phyloP scores from a whole-genome alignment of 2,797 vertebrate species.

The Sebastiscus tertius region DNA sequence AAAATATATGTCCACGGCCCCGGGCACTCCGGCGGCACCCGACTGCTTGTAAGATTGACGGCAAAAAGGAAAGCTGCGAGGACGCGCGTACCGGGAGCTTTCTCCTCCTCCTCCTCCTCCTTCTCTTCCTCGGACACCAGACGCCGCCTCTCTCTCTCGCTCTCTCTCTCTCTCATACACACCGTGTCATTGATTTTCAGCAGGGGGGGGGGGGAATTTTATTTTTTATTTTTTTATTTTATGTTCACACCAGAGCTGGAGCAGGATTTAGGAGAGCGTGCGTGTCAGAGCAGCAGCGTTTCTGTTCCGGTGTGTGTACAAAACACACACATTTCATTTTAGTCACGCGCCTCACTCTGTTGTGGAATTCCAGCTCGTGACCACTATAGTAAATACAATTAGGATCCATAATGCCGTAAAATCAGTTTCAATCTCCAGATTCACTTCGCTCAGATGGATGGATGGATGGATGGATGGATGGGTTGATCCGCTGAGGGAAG shows the following conservation, averaged over 20 bases:
- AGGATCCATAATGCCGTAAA: not conserved
- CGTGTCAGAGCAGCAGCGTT: conserved; percentile 15
- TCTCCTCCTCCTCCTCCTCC: conserved; percentile 54
- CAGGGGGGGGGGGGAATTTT: not conserved
- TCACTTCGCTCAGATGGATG: too few species aligned
- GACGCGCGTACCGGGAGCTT: conserved; percentile 51
- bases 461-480: too few species aligned
- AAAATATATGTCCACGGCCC: conserved; percentile 69
- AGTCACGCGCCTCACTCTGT: conserved; percentile 35
- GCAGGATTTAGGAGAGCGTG: conserved; percentile 29
- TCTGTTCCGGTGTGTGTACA: conserved; percentile 31
- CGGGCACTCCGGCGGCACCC: conserved; percentile 56
- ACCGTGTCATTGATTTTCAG: conserved; percentile 69
- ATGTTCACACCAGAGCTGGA: conserved; percentile 41
- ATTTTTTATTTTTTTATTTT: not conserved
- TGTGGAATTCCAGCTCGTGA: conserved; percentile 23
- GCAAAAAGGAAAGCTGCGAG: conserved; percentile 38
- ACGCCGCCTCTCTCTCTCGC: conserved; percentile 17
- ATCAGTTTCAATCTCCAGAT: not conserved
- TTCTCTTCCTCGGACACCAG: conserved; percentile 56
- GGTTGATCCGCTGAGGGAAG: too few species aligned
- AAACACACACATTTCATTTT: conserved; percentile 45
- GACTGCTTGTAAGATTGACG: conserved; percentile 50
- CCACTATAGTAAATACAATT: conserved; percentile 26
- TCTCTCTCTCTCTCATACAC: conserved; percentile 20